These are phyloP conservation scores for Clarias fuscus DNA, from an alignment of 2,797 vertebrate species.

Conservation along the genomic window DNA sequence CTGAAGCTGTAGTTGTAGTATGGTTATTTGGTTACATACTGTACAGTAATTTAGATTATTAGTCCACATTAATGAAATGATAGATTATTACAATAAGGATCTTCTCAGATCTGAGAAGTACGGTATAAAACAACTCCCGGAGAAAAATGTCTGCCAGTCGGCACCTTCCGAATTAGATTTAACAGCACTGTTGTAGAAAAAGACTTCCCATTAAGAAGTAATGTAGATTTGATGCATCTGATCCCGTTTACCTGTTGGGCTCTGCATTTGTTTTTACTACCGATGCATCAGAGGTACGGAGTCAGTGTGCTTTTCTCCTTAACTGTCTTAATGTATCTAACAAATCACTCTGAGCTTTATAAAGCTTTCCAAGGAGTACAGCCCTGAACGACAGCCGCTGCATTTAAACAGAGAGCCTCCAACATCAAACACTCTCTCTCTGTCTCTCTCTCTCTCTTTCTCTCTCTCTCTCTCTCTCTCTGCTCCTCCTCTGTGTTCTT, in stretches of 20 bases:
- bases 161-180: neutral
- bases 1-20: too few relatives aligned
- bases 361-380: slow-evolving; percentile 13
- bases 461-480: neutral
- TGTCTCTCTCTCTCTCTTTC: slow-evolving; percentile 15
- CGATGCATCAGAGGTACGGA: neutral
- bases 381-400: slow-evolving; percentile 9
- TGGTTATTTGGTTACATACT: too few relatives aligned
- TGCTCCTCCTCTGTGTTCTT: slow-evolving; percentile 27
- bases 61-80: neutral
- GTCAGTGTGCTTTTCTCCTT: neutral
- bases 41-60: neutral
- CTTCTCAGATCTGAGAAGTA: neutral
- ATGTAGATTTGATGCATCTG: slow-evolving; percentile 17
- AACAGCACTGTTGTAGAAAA: neutral
- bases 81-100: neutral
- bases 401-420: slow-evolving; percentile 28
- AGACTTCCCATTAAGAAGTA: neutral
- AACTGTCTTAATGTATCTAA: slow-evolving; percentile 1
- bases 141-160: neutral
- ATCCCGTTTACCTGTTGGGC: neutral
- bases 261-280: neutral
- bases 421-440: slow-evolving; percentile 10
- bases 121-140: neutral
- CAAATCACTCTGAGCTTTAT: slow-evolving; percentile 21